Evolutionary conservation across 2,797 vertebrate genomes (phyloP).

Genomic region (Falco novaeseelandiae): DNA sequence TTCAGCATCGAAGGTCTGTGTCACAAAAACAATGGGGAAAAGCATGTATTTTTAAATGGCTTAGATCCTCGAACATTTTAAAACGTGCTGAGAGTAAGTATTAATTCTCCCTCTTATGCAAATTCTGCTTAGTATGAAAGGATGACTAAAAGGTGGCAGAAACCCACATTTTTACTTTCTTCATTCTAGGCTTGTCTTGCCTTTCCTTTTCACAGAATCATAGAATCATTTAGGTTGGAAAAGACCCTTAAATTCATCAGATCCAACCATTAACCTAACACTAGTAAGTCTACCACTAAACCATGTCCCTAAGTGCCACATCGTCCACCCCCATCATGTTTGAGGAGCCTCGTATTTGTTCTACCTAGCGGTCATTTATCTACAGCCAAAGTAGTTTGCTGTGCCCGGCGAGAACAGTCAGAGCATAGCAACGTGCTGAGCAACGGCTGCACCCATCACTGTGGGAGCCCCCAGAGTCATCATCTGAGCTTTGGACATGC

Average conservation of each 20-base stretch:
- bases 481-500: background rate
- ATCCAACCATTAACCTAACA: background rate
- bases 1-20: background rate
- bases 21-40: background rate
- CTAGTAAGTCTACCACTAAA: background rate
- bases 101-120: background rate
- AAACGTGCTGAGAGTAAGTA: background rate
- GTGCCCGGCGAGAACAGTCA: background rate
- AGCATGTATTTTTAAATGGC: background rate
- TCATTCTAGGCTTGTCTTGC: background rate
- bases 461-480: background rate
- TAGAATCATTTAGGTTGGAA: background rate
- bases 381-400: background rate
- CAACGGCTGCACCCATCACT: background rate
- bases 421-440: constrained; percentile 39
- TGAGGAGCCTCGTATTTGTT: background rate
- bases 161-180: background rate
- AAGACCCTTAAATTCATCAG: background rate
- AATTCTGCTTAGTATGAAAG: background rate
- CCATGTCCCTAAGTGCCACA: background rate
- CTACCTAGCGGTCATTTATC: background rate
- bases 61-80: background rate
- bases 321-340: background rate
- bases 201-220: background rate
- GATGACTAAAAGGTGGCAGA: background rate